These are phyloP conservation scores for Schizaphis graminum DNA, from an alignment of 2,888 invertebrate genomes.

Conservation along the genomic window DNA sequence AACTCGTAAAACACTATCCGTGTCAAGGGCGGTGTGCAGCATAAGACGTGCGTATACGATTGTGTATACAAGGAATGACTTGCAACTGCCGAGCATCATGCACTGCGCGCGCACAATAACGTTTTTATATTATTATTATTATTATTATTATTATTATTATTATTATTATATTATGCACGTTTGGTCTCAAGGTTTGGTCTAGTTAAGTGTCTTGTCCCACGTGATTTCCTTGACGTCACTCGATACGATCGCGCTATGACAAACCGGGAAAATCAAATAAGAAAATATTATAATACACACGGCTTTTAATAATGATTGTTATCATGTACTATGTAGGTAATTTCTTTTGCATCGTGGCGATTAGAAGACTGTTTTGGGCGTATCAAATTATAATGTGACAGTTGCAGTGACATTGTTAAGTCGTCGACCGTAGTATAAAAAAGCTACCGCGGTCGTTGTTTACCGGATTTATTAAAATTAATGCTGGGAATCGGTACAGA, in stretches of 20 bases:
- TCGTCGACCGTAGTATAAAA: not conserved
- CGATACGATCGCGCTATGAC: not conserved
- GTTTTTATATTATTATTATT: constrained; percentile 49
- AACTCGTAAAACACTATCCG: constrained; percentile 26
- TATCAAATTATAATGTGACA: not conserved
- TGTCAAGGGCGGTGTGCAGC: constrained; percentile 57
- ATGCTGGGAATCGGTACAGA: not conserved
- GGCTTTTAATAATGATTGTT: not conserved
- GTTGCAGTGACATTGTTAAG: not conserved
- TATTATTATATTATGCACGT: not conserved
- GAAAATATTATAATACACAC: not conserved
- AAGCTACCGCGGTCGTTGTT: not conserved
- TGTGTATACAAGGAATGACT: constrained; percentile 57
- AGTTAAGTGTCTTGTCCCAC: constrained; percentile 50
- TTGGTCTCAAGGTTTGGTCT: constrained; percentile 49
- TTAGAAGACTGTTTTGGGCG: not conserved
- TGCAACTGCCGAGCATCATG: constrained; percentile 32
- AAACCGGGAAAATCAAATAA: constrained; percentile 23
- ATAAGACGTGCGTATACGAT: not conserved
- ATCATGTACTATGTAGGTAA: not conserved
- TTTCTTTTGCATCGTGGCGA: not conserved
- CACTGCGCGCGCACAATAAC: constrained; percentile 31
- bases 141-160: constrained; percentile 23
- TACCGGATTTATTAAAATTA: not conserved
- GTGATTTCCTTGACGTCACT: constrained; percentile 59